Base-by-base conservation (phyloP, 92 coral and sea anemone genomes). In the Umimayanthus chanpuru region DNA sequence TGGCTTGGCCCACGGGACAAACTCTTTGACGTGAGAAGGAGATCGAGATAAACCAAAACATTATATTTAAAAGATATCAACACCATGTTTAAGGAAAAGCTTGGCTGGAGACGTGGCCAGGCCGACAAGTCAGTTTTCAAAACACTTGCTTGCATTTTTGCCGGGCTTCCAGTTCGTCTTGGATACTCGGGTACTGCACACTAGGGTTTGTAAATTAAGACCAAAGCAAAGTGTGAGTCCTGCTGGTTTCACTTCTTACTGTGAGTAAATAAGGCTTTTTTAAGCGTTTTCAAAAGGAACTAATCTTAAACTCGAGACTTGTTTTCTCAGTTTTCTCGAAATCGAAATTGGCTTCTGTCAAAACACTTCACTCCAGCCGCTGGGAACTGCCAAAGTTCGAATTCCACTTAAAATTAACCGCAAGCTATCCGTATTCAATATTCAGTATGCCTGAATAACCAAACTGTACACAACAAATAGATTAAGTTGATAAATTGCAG, bases 401-500 rank as follows among this genome's bases (percentile, higher is more conserved):
- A 53, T 53, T 61, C 26, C 76, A 39, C 18, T 21, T 38, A 21
- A 81, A 66, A 23, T 4, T 38, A 44, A 44, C 79, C 32, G 64
- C 67, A 53, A 49, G 28, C 49, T 67, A 23, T 70, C 25, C 79
- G 16, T 26, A 76, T 32, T 68, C 87, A 83, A 83, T 83, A 83
- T 70, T 67, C 77, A 70, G 23, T 83, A 50, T 68, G 64, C 87
- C 71, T 68, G 87, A 83, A 83, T 68, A 83, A 70, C 58, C 77
- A 70, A 83, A 70, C 77, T 70, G 87, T 71, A 83, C 78, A 83
- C 87, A 83, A 83, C 78, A 72, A 83, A 70, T 68, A 83, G 87
- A 83, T 83, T 83, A 44, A 83, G 68, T 83, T 83, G 87, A 83
- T 83, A 83, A 83, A 83, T 83, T 83, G 77, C 61, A 83, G 74